Base-by-base conservation (phyloP, 2,888 invertebrate species). In the Dromius quadrimaculatus region DNA sequence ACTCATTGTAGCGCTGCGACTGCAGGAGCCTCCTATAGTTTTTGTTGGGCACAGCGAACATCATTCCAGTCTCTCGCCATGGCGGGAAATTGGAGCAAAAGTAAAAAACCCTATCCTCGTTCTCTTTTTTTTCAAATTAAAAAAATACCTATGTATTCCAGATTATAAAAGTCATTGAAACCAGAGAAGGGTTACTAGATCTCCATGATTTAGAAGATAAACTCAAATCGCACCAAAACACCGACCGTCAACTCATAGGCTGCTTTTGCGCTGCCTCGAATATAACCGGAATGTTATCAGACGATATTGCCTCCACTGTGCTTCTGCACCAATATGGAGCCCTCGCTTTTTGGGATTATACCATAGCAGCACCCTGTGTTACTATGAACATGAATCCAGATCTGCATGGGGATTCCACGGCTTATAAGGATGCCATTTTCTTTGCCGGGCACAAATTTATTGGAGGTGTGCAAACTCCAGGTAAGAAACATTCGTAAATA, bases 401-500 rank as follows among this genome's bases (percentile, higher is more conserved):
- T 8, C 82, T 89, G 23, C 85, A 88, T 2, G 91, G 91, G 32
- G 86, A 83, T 57, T 80, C 87, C n/a, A 87, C 89, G 76, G 90
- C 90, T 38, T 89, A 90, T 81, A 95, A 95, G 79, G 96, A 97
- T 82, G 95, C 94, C 0, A 84, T 96, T 68, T 94, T 94, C 82
- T 92, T 96, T 80, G 92, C 94, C 63, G 90, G 93, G 57, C 95
- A 95, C 84, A 95, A 95, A 82, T 95, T 96, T 80, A 87, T 94
- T 34, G 96, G 96, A 0, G 96, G 95, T 0, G 91, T 94, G 0
- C 93, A 94, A 78, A 93, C 95, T 0, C 94, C 95, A 84, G 85
- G 88, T 87, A 75, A 78, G 80, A 74, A n/a, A n/a, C n/a, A n/a
- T n/a, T n/a, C n/a, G n/a, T n/a, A n/a, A n/a, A n/a, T n/a, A n/a